Evolutionary conservation across 1,140 invertebrate species (phyloP), one percentile per base, ranked within the genome.

Genomic region (Reticulitermes speratus): DNA sequence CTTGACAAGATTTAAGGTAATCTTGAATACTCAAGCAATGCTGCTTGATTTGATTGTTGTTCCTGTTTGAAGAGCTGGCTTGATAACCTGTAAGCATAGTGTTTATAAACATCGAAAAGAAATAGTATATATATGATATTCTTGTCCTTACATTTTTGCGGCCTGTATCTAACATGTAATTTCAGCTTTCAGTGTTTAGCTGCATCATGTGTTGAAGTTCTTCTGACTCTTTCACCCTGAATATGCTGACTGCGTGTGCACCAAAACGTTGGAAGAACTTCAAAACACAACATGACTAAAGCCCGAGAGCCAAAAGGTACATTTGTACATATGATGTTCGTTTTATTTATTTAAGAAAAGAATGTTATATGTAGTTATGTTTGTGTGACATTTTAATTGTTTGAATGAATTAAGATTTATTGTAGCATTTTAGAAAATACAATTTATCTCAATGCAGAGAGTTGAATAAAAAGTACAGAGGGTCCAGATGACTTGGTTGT

Each of bases 401-500:
- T 75, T 75, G n/a, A 8, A 75, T 75, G n/a, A 75, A 75, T 75
- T n/a, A n/a, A 75, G 25, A 75, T 75, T 75, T 30, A 30, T 75
- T 75, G n/a, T 75, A 75, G n/a, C 25, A n/a, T n/a, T 75, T 75
- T n/a, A 75, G 65, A 30, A 16, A n/a, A 75, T 30, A 30, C 3
- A 12, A 75, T 75, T 75, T 25, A 25, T 75, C 25, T 30, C 9
- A 30, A 6, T n/a, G n/a, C 9, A 21, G 52, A 19, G 52, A 55
- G 5, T 55, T 55, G 52, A 5, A 21, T 55, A 55, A 55, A 12
- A 12, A 55, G 3, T 55, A 75, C 14, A 75, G n/a, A 75, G n/a
- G n/a, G 65, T 75, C 65, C 65, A 75, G 65, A 16, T 75, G 25
- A 75, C 65, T 75, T 75, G 65, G 65, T 75, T 75, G 65, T 75